Evolutionary conservation across 2,888 invertebrate genomes (phyloP).

Genomic region (Anagyrus pseudococci): DNA sequence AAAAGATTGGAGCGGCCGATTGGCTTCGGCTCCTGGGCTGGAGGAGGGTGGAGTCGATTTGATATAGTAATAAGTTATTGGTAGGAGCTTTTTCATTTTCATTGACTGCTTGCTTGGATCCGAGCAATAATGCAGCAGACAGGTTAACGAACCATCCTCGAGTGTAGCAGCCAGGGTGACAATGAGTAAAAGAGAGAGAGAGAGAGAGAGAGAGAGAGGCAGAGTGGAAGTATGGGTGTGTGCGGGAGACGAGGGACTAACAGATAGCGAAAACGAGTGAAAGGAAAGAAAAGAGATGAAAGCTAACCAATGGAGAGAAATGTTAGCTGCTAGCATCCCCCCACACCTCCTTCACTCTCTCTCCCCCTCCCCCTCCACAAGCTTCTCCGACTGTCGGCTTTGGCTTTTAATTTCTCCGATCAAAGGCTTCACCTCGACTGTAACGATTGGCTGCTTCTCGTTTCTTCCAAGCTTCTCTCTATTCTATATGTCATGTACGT

Average conservation of each 20-base stretch:
- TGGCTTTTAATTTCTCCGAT: constrained; percentile 58
- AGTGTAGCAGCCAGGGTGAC: constrained; percentile 8
- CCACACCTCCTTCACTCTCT: not conserved
- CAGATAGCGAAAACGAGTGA: constrained; percentile 18
- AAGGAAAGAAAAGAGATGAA: constrained; percentile 7
- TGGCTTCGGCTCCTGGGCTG: too few relatives aligned
- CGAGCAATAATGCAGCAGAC: constrained; percentile 56
- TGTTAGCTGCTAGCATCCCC: constrained; percentile 44
- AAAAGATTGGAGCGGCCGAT: too few relatives aligned
- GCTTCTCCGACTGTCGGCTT: constrained; percentile 54
- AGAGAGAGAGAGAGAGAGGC: constrained; percentile 10
- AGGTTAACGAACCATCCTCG: constrained; percentile 56
- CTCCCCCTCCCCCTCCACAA: not conserved
- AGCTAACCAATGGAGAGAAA: constrained; percentile 42
- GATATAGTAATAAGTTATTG: constrained; percentile 59
- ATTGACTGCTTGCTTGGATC: constrained; percentile 5
- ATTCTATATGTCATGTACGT: constrained; percentile 16
- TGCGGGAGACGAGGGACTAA: too few relatives aligned
- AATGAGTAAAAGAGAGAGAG: constrained; percentile 8
- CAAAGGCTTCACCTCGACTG: constrained; percentile 46
- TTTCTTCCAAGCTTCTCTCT: not conserved
- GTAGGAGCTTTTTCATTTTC: constrained; percentile 52
- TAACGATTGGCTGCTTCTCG: constrained; percentile 17
- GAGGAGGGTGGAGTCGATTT: constrained; percentile 41
- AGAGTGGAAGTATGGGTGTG: too few relatives aligned